A percentile compares a stretch with the other conserved stretches of the same genome.
These are phyloP conservation scores for Gambusia holbrooki DNA, from an alignment of 2,113 vertebrate genomes.

Conservation along the genomic window DNA sequence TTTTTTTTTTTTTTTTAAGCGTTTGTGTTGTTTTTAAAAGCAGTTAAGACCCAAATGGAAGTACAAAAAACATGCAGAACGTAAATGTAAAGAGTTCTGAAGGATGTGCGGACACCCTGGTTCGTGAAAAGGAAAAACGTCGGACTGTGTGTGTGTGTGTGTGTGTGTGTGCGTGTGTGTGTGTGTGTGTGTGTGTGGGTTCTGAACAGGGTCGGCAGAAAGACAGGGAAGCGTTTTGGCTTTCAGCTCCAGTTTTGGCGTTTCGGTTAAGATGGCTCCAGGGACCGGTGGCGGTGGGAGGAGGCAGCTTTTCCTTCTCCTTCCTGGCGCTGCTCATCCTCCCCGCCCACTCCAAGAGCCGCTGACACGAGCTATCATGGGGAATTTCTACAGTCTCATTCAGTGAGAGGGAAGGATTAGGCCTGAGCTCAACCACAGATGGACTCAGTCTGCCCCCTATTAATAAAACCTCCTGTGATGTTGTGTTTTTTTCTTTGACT, in stretches of 20 bases:
- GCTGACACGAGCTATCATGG: constrained; percentile 63
- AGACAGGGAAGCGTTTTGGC: constrained; percentile 45
- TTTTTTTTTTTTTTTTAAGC: background rate
- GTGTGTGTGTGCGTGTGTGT: too few relatives aligned
- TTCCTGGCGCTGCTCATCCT: constrained; percentile 33
- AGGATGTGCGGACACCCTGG: too few relatives aligned
- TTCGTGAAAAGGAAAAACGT: constrained; percentile 4
- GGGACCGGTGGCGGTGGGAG: constrained; percentile 50
- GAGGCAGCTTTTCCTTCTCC: constrained; percentile 40
- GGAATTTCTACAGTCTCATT: constrained; percentile 66
- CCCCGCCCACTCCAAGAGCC: constrained; percentile 63
- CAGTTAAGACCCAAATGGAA: too few relatives aligned
- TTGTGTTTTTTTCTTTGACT: constrained; percentile 35
- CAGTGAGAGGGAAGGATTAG: constrained; percentile 63
- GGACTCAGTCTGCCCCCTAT: constrained; percentile 70
- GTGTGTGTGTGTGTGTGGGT: constrained; percentile 48
- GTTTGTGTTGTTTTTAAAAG: too few relatives aligned
- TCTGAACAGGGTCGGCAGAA: constrained; percentile 47
- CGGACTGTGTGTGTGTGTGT: constrained; percentile 15
- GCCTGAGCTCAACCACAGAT: constrained; percentile 62
- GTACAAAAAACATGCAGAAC: too few relatives aligned
- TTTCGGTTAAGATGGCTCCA: constrained; percentile 60
- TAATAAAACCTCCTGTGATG: constrained; percentile 68
- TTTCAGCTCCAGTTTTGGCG: constrained; percentile 40
- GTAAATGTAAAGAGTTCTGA: too few relatives aligned